Evolutionary conservation across 2,113 vertebrate genomes (phyloP).

Genomic region (Cebus imitator): DNA sequence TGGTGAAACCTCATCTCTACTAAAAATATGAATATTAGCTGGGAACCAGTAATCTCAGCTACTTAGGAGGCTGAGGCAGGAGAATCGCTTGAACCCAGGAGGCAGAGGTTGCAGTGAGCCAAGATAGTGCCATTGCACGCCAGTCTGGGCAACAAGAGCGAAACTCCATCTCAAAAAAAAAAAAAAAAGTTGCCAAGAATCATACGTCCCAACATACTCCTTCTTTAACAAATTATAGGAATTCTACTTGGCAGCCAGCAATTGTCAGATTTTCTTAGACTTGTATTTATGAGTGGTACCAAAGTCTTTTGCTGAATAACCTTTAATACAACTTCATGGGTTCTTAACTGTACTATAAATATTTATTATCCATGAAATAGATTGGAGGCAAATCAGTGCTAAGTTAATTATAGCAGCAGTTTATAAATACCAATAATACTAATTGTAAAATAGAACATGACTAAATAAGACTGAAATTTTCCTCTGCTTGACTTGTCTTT

Average conservation of each 20-base stretch:
- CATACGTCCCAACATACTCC: not conserved
- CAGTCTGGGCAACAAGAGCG: too few species aligned
- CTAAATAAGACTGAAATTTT: not conserved
- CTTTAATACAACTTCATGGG: not conserved
- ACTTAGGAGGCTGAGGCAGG: too few species aligned
- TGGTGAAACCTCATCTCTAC: too few species aligned
- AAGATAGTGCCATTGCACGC: too few species aligned
- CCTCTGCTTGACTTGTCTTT: not conserved
- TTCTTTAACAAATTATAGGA: not conserved
- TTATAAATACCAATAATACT: not conserved
- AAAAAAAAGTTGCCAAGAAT: not conserved
- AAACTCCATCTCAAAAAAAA: not conserved
- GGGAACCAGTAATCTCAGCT: too few species aligned
- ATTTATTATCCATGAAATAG: not conserved
- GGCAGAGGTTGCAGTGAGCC: too few species aligned
- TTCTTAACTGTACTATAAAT: slow-evolving; percentile 9
- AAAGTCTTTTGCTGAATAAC: not conserved
- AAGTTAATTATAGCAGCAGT: not conserved
- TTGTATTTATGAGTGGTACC: not conserved
- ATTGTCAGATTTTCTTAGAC: not conserved
- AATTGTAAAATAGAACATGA: not conserved
- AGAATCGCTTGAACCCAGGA: too few species aligned
- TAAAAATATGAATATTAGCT: too few species aligned
- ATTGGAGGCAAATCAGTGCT: not conserved
- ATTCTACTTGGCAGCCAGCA: not conserved